These are phyloP conservation scores for Babyrousa celebensis DNA, from an alignment of 2,797 vertebrate genomes.

Conservation along the genomic window DNA sequence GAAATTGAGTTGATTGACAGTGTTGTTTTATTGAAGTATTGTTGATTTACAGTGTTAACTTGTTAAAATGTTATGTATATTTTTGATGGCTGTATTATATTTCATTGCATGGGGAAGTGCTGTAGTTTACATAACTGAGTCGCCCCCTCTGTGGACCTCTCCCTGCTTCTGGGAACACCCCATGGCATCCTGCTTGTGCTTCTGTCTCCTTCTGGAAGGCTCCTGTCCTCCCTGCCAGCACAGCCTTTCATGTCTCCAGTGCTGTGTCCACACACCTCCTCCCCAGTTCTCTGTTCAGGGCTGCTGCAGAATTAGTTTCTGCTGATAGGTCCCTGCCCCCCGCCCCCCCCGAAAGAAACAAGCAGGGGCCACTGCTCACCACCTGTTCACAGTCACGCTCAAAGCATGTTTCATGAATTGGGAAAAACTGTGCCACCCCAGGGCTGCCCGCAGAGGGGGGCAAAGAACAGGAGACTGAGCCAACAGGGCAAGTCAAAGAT, in stretches of 20 bases:
- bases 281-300: not conserved
- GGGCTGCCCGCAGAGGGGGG: not conserved
- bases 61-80: not conserved
- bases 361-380: not conserved
- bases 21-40: no score
- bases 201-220: not conserved
- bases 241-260: fast-evolving
- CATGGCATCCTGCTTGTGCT: not conserved
- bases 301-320: not conserved
- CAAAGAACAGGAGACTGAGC: not conserved
- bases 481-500: not conserved
- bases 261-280: not conserved
- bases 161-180: not conserved
- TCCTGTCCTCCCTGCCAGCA: fast-evolving
- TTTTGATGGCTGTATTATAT: not conserved
- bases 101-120: not conserved
- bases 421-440: not conserved
- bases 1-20: no score
- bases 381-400: not conserved
- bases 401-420: not conserved
- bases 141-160: not conserved
- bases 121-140: not conserved
- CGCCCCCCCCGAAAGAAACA: not conserved
- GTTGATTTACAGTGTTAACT: no score
- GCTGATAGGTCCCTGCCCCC: not conserved